Percentiles rank a stretch among this genome's conserved stretches.
Evolutionary conservation across 2,888 invertebrate species (phyloP).

Genomic region (Digitonthophagus gazella): DNA sequence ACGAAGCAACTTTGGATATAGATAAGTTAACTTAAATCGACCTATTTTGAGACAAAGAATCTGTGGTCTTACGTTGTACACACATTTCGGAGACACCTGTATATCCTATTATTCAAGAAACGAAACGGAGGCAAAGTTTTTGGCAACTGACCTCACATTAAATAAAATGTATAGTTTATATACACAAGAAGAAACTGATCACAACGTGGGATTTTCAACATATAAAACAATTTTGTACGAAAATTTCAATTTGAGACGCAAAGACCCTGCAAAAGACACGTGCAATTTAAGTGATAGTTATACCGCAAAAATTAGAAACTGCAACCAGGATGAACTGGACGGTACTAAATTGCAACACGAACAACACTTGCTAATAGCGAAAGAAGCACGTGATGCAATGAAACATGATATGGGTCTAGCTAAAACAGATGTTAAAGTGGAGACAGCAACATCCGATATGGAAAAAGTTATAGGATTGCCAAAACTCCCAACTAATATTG

Average conservation of each 20-base stretch:
- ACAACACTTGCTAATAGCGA: background rate
- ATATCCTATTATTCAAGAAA: conserved; percentile 18
- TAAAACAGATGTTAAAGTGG: conserved; percentile 3
- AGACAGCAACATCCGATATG: conserved; percentile 20
- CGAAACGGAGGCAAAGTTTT: conserved; percentile 15
- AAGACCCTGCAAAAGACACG: conserved; percentile 27
- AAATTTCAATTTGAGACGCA: conserved; percentile 18
- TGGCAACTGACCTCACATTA: conserved; percentile 14
- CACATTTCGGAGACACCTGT: too few species aligned
- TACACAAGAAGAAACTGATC: conserved; percentile 12
- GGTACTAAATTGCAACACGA: background rate
- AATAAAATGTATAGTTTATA: conserved; percentile 20
- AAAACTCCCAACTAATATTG: conserved; percentile 29
- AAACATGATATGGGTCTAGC: conserved; percentile 20
- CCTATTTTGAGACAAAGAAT: too few species aligned
- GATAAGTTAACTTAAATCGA: too few species aligned
- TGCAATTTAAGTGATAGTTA: conserved; percentile 14
- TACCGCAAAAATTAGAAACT: conserved; percentile 5
- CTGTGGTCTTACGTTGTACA: too few species aligned
- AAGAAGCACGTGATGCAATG: conserved; percentile 15
- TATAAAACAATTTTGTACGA: conserved; percentile 17
- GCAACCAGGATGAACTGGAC: background rate
- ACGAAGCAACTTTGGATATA: too few species aligned
- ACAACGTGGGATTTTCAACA: conserved; percentile 11
- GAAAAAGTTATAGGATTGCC: conserved; percentile 27